phyloP scores from a whole-genome alignment of 2,888 invertebrate genomes.

The Cotesia congregata region DNA sequence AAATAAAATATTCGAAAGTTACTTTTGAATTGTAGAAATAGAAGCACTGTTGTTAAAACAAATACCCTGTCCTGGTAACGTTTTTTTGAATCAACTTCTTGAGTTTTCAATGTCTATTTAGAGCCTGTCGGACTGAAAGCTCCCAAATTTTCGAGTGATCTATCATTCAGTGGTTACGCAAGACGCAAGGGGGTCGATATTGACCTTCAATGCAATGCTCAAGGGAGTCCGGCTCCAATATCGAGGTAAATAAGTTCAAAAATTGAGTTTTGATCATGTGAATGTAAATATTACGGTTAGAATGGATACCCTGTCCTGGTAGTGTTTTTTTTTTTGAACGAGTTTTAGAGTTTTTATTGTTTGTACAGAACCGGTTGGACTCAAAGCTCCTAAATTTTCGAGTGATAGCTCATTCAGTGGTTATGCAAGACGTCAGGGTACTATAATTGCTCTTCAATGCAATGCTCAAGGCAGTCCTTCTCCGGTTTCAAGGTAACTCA shows the following conservation, averaged over 20 bases:
- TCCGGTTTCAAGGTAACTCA: slow-evolving; percentile 73
- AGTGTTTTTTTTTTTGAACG: slow-evolving; percentile 56
- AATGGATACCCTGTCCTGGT: slow-evolving; percentile 43
- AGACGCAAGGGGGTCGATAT: slow-evolving; percentile 43
- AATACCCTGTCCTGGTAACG: neutral
- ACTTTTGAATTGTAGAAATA: neutral
- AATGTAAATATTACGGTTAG: neutral
- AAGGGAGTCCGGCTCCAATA: slow-evolving; percentile 73
- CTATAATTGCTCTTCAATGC: slow-evolving; percentile 64
- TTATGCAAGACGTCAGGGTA: slow-evolving; percentile 70
- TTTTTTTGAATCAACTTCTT: neutral
- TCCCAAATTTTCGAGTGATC: slow-evolving; percentile 66
- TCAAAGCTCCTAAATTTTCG: slow-evolving; percentile 78
- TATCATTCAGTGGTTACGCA: slow-evolving; percentile 47
- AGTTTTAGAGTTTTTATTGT: slow-evolving; percentile 59
- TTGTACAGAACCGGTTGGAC: slow-evolving; percentile 76
- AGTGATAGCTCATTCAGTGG: slow-evolving; percentile 76
- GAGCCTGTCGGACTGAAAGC: slow-evolving; percentile 77
- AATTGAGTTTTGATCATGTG: neutral
- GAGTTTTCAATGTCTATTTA: slow-evolving; percentile 56
- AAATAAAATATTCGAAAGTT: neutral
- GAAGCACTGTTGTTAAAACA: neutral
- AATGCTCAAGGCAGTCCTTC: slow-evolving; percentile 81
- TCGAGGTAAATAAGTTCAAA: slow-evolving; percentile 16
- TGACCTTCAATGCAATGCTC: slow-evolving; percentile 72